A percentile compares a stretch with the other conserved stretches of the same genome.
Conservation (phyloP, 2,113 vertebrate species). For the Hiodon tergisus region DNA sequence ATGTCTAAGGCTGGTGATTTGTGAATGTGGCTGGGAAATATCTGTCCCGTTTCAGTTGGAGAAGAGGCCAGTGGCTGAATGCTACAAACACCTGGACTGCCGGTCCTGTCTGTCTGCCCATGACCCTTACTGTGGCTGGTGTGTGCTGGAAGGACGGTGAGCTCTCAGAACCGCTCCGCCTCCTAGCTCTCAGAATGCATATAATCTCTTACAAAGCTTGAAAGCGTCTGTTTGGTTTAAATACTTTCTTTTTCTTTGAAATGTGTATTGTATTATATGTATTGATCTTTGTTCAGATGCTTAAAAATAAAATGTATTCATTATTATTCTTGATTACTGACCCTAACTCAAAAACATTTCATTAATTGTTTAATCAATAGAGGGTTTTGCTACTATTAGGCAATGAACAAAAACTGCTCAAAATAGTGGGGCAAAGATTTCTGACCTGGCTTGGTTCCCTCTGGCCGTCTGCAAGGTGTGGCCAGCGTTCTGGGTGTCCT, state of each 20-base stretch:
- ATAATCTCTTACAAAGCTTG: too few relatives aligned
- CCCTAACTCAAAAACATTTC: background rate
- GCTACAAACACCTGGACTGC: constrained; percentile 77
- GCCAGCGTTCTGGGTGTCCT: constrained; percentile 69
- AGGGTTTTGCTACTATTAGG: too few relatives aligned
- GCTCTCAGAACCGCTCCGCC: constrained; percentile 27
- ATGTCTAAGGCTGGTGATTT: background rate
- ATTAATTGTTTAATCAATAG: too few relatives aligned
- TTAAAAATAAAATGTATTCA: too few relatives aligned
- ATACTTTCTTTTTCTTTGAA: too few relatives aligned
- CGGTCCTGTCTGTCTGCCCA: constrained; percentile 77
- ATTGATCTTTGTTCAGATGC: too few relatives aligned
- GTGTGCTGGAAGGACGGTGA: constrained; percentile 89
- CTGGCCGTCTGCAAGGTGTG: constrained; percentile 63
- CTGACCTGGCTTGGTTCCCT: background rate
- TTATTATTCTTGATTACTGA: too few relatives aligned
- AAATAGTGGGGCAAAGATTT: too few relatives aligned
- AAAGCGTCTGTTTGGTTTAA: too few relatives aligned
- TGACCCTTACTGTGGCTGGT: constrained; percentile 97
- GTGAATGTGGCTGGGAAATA: background rate
- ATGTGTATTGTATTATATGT: too few relatives aligned
- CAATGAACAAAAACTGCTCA: too few relatives aligned
- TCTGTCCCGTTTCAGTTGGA: constrained; percentile 64
- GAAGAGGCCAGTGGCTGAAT: constrained; percentile 86
- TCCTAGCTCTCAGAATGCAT: too few relatives aligned